Evolutionary conservation across 2,113 vertebrate genomes (phyloP).

Genomic region (Stigmatopora nigra): DNA sequence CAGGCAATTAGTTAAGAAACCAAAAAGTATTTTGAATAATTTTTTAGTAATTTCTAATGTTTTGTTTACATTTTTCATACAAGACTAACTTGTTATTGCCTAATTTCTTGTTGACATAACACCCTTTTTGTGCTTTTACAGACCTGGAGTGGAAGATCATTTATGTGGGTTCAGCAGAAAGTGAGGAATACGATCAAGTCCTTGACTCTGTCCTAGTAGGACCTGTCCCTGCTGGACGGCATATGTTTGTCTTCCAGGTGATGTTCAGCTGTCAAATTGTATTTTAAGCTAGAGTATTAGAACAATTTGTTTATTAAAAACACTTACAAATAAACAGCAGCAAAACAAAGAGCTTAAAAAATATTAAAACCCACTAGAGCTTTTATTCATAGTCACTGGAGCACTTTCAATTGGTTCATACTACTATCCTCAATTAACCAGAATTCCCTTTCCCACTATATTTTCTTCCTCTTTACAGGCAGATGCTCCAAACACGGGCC

Average conservation of each 20-base stretch:
- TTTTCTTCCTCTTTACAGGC: constrained; percentile 65
- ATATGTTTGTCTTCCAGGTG: constrained; percentile 92
- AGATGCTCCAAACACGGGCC: constrained; percentile 77
- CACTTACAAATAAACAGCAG: too few relatives aligned
- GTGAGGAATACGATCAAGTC: constrained; percentile 86
- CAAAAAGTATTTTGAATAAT: too few relatives aligned
- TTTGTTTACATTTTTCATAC: background rate
- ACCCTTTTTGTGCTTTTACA: constrained; percentile 38
- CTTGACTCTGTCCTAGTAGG: constrained; percentile 87
- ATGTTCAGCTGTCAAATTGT: background rate
- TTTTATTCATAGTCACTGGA: too few relatives aligned
- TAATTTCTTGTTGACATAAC: background rate
- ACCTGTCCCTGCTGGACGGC: constrained; percentile 84
- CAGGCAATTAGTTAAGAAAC: too few relatives aligned
- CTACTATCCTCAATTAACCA: too few relatives aligned
- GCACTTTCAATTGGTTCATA: too few relatives aligned
- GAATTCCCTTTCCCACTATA: background rate
- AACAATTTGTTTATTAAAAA: too few relatives aligned
- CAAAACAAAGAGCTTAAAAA: too few relatives aligned
- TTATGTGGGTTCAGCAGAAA: constrained; percentile 88
- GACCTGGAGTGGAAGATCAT: constrained; percentile 93
- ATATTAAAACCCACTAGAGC: too few relatives aligned
- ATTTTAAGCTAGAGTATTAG: background rate
- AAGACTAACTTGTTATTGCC: background rate
- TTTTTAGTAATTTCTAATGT: background rate